Evolutionary conservation across 2,797 vertebrate species (phyloP).

Genomic region (Gobio occitaniae): DNA sequence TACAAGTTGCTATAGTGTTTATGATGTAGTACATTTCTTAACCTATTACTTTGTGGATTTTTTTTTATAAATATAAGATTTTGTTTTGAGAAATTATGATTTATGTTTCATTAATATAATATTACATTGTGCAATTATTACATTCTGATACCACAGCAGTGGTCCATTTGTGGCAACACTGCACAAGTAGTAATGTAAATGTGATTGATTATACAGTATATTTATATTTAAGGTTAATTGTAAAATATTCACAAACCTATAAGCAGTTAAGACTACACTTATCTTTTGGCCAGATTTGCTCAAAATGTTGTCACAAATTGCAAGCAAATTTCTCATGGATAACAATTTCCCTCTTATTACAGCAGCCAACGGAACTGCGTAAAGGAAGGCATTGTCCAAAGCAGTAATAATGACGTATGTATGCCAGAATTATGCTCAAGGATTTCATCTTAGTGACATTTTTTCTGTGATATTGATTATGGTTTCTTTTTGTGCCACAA

Average conservation of each 20-base stretch:
- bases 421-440: background rate
- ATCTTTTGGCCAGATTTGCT: background rate
- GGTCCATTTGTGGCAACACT: background rate
- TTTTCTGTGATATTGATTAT: too few relatives aligned
- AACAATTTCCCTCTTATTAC: background rate
- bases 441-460: background rate
- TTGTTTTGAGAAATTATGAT: background rate
- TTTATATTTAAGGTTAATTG: background rate
- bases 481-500: background rate
- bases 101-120: too few relatives aligned
- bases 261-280: background rate
- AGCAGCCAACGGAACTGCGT: fast-evolving
- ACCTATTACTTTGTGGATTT: too few relatives aligned
- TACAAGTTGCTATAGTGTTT: too few relatives aligned
- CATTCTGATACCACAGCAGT: background rate
- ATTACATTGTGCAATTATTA: background rate
- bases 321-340: background rate
- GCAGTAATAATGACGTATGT: background rate
- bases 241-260: background rate
- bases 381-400: background rate
- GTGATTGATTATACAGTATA: background rate
- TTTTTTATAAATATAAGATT: too few relatives aligned
- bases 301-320: background rate
- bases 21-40: too few relatives aligned
- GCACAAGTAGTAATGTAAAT: background rate